Evolutionary conservation across 1,140 invertebrate genomes (phyloP), one percentile per base, ranked within the genome.

Genomic region (Caerostris extrusa): DNA sequence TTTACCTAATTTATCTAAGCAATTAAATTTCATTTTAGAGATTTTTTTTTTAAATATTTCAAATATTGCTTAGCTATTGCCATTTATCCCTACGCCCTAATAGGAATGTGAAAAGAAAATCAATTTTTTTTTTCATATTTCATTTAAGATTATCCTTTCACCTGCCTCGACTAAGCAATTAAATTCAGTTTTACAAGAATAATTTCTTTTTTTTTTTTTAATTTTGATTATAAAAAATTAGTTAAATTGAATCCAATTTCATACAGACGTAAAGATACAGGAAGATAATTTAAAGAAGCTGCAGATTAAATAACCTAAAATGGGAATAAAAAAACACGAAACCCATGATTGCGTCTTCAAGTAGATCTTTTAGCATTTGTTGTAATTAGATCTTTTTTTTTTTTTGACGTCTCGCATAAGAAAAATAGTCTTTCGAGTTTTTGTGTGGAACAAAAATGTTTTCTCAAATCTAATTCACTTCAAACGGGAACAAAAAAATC

Each of bases 381-480:
- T 19, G 56, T 83, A 83, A 83, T 83, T 83, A 83, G 55, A 83
- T 83, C 56, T 83, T 83, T 83, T 19, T 19, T 83, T 83, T 83
- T 19, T 19, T 34, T 57, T 83, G 56, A 83, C 56, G 14, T 83
- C 56, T 83, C n/a, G 8, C 55, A 58, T 83, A 83, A 57, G 82
- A 83, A 58, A 83, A 83, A 56, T 83, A 6, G 56, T 56, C 50
- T 81, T 77, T 77, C 34, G 5, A 83, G 55, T 56, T 57, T 83
- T 83, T 56, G 55, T 8, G 77, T 3, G n/a, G 56, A 83, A 58
- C 82, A 83, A 83, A 83, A 83, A 83, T 83, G 82, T 83, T 83
- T 83, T 83, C 82, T 83, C 17, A 56, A 83, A 83, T 83, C 82
- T 83, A 83, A 83, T 83, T 83, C 82, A 83, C 82, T 83, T 83